Percentiles rank a stretch among this genome's conserved stretches.
Conservation (phyloP, 2,888 invertebrate species). For the Diaprepes abbreviatus region DNA sequence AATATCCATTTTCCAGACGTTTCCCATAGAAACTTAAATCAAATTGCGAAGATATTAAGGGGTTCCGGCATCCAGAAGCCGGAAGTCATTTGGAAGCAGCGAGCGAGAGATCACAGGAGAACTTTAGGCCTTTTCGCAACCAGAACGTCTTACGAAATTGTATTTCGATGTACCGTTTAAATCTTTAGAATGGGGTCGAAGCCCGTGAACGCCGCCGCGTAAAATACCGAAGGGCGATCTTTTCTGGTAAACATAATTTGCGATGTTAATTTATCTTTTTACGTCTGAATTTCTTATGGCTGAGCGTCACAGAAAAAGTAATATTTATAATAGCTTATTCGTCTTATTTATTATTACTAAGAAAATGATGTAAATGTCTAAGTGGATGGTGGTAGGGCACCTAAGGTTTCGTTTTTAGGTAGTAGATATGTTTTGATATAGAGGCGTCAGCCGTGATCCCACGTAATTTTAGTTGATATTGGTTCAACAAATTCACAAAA, state of each 20-base stretch:
- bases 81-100: conserved; percentile 26
- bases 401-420: too few relatives aligned
- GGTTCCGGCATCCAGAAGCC: conserved; percentile 8
- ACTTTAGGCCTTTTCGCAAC: conserved; percentile 11
- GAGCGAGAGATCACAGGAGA: conserved; percentile 15
- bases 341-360: too few relatives aligned
- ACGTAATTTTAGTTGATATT: too few relatives aligned
- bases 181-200: conserved; percentile 4
- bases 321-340: too few relatives aligned
- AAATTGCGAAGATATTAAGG: conserved; percentile 22
- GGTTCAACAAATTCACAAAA: too few relatives aligned
- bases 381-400: too few relatives aligned
- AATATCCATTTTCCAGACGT: conserved; percentile 15
- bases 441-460: too few relatives aligned
- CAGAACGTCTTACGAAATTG: conserved; percentile 25
- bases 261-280: not conserved
- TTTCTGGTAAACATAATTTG: not conserved
- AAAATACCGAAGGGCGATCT: not conserved
- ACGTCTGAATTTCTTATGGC: too few relatives aligned
- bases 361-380: too few relatives aligned
- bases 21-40: conserved; percentile 21
- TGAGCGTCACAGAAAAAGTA: too few relatives aligned
- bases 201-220: not conserved
- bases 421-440: too few relatives aligned
- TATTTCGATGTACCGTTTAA: conserved; percentile 18